Evolutionary conservation across 2,888 invertebrate species (phyloP).

Genomic region (Tiliacea aurago): DNA sequence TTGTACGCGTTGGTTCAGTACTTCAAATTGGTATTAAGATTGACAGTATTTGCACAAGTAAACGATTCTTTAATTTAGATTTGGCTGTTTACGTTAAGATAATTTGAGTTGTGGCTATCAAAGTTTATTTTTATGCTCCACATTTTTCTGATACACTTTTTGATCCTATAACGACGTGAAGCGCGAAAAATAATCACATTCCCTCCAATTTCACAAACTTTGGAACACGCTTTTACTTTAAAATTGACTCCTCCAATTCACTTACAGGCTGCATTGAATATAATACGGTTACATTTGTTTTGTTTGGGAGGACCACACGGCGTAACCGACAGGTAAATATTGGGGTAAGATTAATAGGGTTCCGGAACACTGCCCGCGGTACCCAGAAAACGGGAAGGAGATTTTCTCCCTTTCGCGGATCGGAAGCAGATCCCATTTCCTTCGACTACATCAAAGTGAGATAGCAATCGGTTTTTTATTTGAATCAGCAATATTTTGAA

Average conservation of each 20-base stretch:
- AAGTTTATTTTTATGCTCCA: conserved; percentile 11
- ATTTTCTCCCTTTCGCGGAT: conserved; percentile 88
- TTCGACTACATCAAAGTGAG: conserved; percentile 90
- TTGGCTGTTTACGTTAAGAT: conserved; percentile 39
- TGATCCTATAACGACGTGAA: neutral
- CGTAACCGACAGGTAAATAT: conserved; percentile 78
- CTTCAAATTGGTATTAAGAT: conserved; percentile 54
- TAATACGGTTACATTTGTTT: conserved; percentile 63
- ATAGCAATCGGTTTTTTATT: conserved; percentile 89
- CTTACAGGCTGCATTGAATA: conserved; percentile 36
- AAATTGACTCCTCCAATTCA: conserved; percentile 24
- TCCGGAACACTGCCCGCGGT: conserved; percentile 76
- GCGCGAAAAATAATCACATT: conserved; percentile 22
- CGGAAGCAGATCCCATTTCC: conserved; percentile 90
- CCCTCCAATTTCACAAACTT: conserved; percentile 32
- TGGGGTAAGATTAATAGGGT: conserved; percentile 78
- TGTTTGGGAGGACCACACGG: conserved; percentile 55
- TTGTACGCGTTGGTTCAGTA: conserved; percentile 72
- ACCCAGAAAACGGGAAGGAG: conserved; percentile 84
- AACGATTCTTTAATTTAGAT: conserved; percentile 58
- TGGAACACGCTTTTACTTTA: conserved; percentile 2
- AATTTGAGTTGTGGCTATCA: conserved; percentile 20
- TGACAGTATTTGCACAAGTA: conserved; percentile 51
- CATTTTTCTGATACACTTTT: conserved; percentile 17
- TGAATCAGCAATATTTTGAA: conserved; percentile 89